phyloP scores from a whole-genome alignment of 1,140 invertebrate species.

The Coptotermes formosanus region DNA sequence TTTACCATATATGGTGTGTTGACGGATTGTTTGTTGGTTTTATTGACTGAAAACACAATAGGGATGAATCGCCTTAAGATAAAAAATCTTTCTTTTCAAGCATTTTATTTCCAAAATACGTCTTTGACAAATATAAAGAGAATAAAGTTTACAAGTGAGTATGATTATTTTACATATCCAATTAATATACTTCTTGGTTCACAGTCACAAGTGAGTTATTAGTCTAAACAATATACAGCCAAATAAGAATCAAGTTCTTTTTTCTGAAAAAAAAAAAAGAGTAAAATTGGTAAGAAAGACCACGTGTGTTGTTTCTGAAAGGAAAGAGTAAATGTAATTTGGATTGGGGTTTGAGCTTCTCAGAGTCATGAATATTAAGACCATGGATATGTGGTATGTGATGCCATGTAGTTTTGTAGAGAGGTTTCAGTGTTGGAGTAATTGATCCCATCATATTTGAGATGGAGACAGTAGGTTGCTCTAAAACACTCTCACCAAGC shows the following conservation, averaged over 20 bases:
- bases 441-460: no score
- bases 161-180: background rate
- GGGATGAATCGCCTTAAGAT: no score
- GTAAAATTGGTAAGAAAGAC: no score
- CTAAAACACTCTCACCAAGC: no score
- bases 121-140: background rate
- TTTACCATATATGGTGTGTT: no score
- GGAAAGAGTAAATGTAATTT: background rate
- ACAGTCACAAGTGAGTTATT: background rate
- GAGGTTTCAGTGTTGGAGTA: no score
- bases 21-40: no score
- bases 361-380: no score
- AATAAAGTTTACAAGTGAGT: background rate
- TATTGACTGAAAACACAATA: no score
- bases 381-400: no score
- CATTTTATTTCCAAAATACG: background rate
- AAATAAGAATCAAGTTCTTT: background rate
- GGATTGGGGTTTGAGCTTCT: background rate
- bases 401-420: no score
- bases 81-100: background rate
- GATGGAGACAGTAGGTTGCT: no score
- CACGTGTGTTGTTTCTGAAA: background rate
- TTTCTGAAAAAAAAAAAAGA: background rate
- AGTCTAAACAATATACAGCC: background rate
- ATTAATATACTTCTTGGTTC: background rate